phyloP scores from a whole-genome alignment of 1,140 invertebrate genomes.

The Trypoxylus dichotomus region DNA sequence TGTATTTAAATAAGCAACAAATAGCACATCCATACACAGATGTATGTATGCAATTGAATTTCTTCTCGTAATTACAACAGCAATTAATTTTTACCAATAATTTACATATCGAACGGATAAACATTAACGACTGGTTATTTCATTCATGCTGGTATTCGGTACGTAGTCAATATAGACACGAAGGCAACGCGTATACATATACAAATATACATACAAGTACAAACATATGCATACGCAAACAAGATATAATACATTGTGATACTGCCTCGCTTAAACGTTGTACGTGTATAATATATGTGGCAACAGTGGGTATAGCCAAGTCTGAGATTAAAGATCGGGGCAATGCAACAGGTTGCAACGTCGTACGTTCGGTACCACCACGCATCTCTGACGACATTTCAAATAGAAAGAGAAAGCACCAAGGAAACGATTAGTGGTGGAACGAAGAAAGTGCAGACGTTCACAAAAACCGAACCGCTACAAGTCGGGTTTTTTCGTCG shows the following conservation, averaged over 20 bases:
- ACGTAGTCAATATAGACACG: not conserved
- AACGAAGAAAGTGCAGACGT: conserved; percentile 17
- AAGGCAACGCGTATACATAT: not conserved
- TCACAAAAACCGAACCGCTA: conserved; percentile 18
- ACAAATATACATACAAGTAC: not conserved
- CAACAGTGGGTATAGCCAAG: not conserved
- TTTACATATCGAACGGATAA: conserved; percentile 2
- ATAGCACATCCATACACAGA: not conserved
- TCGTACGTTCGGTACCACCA: conserved; percentile 12
- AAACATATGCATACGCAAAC: conserved; percentile 1
- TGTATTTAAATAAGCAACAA: no score
- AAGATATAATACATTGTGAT: not conserved
- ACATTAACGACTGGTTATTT: conserved; percentile 5
- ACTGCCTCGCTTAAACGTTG: not conserved
- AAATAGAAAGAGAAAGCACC: conserved; percentile 13
- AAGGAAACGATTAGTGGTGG: conserved; percentile 5
- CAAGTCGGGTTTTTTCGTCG: not conserved
- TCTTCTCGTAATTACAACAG: not conserved
- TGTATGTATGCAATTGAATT: not conserved
- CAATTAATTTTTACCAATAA: conserved; percentile 4
- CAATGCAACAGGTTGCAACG: conserved; percentile 18
- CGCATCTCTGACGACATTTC: not conserved
- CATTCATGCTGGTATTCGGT: conserved; percentile 7
- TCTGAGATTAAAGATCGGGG: conserved; percentile 10
- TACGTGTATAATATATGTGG: not conserved